phyloP scores from a whole-genome alignment of 2,113 vertebrate species.

The Mugil cephalus region DNA sequence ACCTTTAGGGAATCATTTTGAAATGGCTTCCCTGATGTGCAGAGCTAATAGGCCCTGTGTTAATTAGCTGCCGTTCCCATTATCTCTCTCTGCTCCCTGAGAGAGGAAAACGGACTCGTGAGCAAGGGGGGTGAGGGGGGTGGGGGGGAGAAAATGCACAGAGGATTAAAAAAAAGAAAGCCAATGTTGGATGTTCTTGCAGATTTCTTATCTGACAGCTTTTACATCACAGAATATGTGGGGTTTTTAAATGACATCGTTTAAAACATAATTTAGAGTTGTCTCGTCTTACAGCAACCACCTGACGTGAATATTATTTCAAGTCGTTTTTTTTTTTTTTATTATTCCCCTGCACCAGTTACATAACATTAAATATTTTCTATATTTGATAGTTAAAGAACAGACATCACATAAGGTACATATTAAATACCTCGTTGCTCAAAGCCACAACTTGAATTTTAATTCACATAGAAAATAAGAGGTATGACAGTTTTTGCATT shows the following conservation, averaged over 20 bases:
- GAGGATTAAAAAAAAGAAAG: conserved; percentile 47
- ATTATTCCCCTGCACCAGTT: too few relatives aligned
- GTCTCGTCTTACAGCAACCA: background rate
- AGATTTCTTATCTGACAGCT: conserved; percentile 39
- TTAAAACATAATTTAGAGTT: background rate
- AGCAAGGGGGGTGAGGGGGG: conserved; percentile 24
- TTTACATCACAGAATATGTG: background rate
- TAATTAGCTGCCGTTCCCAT: conserved; percentile 84
- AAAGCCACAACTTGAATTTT: too few relatives aligned
- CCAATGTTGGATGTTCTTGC: conserved; percentile 30
- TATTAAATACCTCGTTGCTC: background rate
- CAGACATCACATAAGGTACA: background rate
- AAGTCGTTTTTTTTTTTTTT: background rate
- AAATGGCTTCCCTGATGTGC: conserved; percentile 80
- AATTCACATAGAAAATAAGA: too few relatives aligned
- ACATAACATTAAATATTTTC: background rate
- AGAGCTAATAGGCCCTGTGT: conserved; percentile 69
- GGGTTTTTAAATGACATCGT: background rate
- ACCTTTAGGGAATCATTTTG: conserved; percentile 67
- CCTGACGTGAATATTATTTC: background rate
- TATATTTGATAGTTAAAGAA: background rate
- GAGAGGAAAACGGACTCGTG: conserved; percentile 59
- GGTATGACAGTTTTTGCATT: background rate
- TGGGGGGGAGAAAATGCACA: conserved; percentile 35
- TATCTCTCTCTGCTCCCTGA: conserved; percentile 71